phyloP scores from a whole-genome alignment of 2,113 vertebrate species.

The Holacanthus passer region DNA sequence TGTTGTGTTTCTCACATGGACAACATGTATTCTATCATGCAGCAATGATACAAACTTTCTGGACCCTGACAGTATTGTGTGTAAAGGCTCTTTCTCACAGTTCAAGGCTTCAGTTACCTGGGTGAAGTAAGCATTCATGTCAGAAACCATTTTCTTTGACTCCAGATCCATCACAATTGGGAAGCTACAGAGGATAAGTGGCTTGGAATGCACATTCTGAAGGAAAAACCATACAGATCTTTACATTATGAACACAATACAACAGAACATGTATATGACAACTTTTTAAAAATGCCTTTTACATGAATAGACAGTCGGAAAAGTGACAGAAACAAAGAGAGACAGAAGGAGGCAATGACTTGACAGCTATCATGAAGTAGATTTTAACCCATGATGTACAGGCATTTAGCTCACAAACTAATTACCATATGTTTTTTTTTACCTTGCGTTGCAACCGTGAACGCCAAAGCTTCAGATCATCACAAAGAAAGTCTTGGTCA shows the following conservation, averaged over 20 bases:
- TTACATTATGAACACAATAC: too few species aligned
- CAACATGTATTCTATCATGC: not conserved
- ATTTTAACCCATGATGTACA: not conserved
- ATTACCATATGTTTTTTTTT: not conserved
- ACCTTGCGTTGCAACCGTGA: not conserved
- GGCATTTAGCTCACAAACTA: not conserved
- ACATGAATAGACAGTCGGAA: not conserved
- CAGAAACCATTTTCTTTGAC: constrained; percentile 57
- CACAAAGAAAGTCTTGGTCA: accelerated
- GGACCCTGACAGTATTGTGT: not conserved
- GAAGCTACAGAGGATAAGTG: constrained; percentile 61
- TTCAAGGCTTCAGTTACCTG: constrained; percentile 18
- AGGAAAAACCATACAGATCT: not conserved
- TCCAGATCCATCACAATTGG: constrained; percentile 71
- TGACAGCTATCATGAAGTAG: not conserved
- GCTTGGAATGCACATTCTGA: not conserved
- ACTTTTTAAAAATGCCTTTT: not conserved
- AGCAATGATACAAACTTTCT: not conserved
- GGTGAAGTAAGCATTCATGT: accelerated
- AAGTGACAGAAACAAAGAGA: not conserved
- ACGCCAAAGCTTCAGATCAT: constrained; percentile 18
- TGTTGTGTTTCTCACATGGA: too few species aligned
- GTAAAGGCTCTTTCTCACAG: not conserved
- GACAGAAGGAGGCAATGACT: not conserved
- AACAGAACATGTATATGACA: too few species aligned